Conservation (phyloP, 1,140 invertebrate genomes). For the Plutomurus gul region DNA sequence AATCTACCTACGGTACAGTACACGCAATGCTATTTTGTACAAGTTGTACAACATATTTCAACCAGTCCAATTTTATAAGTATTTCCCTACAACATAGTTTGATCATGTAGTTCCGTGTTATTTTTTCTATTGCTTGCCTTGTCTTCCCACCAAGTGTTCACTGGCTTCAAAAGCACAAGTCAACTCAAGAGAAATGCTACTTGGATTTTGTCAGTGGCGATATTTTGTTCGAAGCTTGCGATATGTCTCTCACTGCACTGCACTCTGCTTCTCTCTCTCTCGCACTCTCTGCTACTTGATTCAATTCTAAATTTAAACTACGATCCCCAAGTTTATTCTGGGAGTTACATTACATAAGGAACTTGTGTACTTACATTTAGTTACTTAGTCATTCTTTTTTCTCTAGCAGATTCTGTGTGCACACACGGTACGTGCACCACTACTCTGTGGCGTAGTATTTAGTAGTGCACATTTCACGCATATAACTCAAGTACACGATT, state of each 20-base stretch:
- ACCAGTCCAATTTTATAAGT: slow-evolving; percentile 7
- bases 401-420: too few species aligned
- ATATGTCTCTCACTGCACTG: slow-evolving; percentile 27
- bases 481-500: too few species aligned
- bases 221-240: slow-evolving; percentile 23
- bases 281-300: slow-evolving; percentile 4
- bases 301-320: slow-evolving; percentile 21
- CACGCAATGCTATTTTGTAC: not conserved
- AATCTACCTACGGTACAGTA: too few species aligned
- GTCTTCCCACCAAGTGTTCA: not conserved
- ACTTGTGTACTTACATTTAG: not conserved
- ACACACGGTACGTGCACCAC: too few species aligned
- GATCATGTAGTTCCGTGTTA: not conserved
- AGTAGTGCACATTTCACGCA: too few species aligned
- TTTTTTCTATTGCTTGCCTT: not conserved
- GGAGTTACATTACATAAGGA: slow-evolving; percentile 5
- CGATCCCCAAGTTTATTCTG: slow-evolving; percentile 15
- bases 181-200: not conserved
- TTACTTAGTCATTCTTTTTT: too few species aligned
- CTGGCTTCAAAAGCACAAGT: not conserved
- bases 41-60: not conserved
- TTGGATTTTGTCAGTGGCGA: slow-evolving; percentile 23
- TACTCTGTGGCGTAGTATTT: too few species aligned
- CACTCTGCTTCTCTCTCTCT: too few species aligned
- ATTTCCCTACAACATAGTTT: slow-evolving; percentile 6